Base-by-base conservation (phyloP, 2,797 vertebrate genomes). In the Leptodactylus fallax region DNA sequence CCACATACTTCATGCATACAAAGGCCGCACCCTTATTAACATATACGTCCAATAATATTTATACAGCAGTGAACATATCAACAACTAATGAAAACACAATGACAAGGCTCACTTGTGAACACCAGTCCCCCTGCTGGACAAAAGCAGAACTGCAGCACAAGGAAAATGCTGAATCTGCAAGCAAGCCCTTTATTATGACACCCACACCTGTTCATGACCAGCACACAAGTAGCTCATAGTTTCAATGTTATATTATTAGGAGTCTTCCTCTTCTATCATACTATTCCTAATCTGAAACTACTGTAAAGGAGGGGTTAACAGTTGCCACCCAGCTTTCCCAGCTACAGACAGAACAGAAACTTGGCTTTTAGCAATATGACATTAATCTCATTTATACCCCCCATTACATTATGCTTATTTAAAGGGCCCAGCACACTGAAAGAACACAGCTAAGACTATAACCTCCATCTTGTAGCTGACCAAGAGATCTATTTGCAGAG, bases 151-250 rank as follows among this genome's bases (percentile, higher is more conserved):
- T 84, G 53, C 69, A 47, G 53, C 12, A n/a, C 0, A 36, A 45
- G 81, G 25, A 19, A 61, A 81, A 12, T 81, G 55, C 55, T 79
- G 77, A 79, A 58, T 79, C 16, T 51, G 53, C 53, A 58, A 5
- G 14, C 8, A 10, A 10, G 14, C 45, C 53, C 51, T 58, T 27
- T 79, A 3, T 58, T 25, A 9, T 11, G 1, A 12, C 11, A 53
- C 13, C 23, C 51, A 14, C 76, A 79, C 23, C n/a, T 79, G 51
- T 79, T 16, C 51, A 1, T 25, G 21, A 14, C 19, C 47, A 19
- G 19, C 7, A 21, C 16, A 61, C n/a, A 65, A 65, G 11, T 16
- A 45, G 45, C 16, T 9, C 13, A 36, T 0, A 45, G 16, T 9
- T 7, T 36, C 12, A 27, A 16, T 27, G 7, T 36, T 27, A 69